Conservation (phyloP, 2,888 invertebrate species). For the Scaptomyza flava region DNA sequence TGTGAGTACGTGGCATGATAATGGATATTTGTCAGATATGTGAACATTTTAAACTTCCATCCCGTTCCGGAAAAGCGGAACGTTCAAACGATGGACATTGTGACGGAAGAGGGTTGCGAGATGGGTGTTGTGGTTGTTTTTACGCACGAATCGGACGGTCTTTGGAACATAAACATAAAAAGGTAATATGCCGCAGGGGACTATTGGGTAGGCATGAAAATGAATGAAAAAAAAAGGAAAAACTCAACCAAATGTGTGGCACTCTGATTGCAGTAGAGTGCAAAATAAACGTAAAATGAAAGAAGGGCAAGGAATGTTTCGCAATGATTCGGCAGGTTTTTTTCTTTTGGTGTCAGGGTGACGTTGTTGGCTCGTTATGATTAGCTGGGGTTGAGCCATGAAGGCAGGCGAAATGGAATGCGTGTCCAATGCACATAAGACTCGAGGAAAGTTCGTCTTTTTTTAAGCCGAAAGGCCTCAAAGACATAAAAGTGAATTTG, state of each 20-base stretch:
- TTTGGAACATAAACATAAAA: constrained; percentile 70
- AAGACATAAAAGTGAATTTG: constrained; percentile 69
- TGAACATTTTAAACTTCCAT: constrained; percentile 77
- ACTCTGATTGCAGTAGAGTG: constrained; percentile 73
- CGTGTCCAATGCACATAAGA: constrained; percentile 58
- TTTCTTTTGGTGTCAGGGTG: constrained; percentile 13
- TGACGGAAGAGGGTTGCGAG: neutral
- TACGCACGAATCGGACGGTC: constrained; percentile 45
- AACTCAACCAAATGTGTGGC: constrained; percentile 49
- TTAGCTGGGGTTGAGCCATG: constrained; percentile 48
- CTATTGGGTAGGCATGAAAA: constrained; percentile 19
- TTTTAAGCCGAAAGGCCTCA: constrained; percentile 17
- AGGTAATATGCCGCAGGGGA: constrained; percentile 76
- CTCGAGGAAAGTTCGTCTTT: constrained; percentile 1
- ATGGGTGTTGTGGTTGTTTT: constrained; percentile 30
- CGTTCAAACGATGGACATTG: neutral
- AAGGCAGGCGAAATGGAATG: constrained; percentile 13
- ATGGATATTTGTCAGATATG: constrained; percentile 80
- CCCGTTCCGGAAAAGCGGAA: constrained; percentile 35
- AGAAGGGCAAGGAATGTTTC: constrained; percentile 39
- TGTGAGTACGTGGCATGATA: constrained; percentile 76
- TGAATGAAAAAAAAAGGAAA: neutral
- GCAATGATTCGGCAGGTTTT: constrained; percentile 71
- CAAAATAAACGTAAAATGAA: constrained; percentile 56
- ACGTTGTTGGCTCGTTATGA: constrained; percentile 50